Evolutionary conservation across 2,797 vertebrate species (phyloP).

Genomic region (Gymnodraco acuticeps): DNA sequence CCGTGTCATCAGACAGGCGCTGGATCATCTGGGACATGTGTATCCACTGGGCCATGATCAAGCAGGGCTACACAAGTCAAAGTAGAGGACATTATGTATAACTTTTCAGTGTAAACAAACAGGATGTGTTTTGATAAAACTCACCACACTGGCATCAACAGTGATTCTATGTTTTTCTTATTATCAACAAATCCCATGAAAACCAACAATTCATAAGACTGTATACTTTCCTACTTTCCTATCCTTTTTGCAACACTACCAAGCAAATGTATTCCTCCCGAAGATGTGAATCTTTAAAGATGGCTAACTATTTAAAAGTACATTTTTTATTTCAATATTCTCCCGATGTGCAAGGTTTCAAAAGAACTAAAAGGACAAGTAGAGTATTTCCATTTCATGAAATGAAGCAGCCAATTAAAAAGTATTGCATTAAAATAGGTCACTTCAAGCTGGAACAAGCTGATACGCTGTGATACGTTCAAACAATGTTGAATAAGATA

Average conservation of each 20-base stretch:
- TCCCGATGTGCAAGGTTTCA: neutral
- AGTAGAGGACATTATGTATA: conserved; percentile 4
- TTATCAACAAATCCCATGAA: neutral
- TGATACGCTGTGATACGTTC: neutral
- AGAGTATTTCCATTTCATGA: neutral
- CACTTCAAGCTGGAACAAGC: neutral
- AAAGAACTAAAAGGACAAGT: neutral
- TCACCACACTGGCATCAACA: neutral
- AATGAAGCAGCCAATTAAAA: neutral
- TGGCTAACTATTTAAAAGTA: neutral
- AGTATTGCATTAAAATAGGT: neutral
- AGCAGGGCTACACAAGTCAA: conserved; percentile 35
- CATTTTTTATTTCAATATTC: too few species aligned
- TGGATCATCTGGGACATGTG: conserved; percentile 78
- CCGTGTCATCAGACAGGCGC: conserved; percentile 64
- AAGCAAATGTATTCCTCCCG: neutral
- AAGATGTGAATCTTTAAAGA: neutral
- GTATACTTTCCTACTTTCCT: neutral
- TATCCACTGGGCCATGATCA: conserved; percentile 85
- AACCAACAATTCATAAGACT: neutral
- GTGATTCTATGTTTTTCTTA: neutral
- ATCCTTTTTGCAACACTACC: neutral
- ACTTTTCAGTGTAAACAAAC: neutral
- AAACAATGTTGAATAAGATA: neutral
- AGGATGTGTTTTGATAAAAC: neutral